Percentiles rank a stretch among this genome's conserved stretches.
Evolutionary conservation across 1,140 invertebrate genomes (phyloP).

Genomic region (Megalopta genalis): DNA sequence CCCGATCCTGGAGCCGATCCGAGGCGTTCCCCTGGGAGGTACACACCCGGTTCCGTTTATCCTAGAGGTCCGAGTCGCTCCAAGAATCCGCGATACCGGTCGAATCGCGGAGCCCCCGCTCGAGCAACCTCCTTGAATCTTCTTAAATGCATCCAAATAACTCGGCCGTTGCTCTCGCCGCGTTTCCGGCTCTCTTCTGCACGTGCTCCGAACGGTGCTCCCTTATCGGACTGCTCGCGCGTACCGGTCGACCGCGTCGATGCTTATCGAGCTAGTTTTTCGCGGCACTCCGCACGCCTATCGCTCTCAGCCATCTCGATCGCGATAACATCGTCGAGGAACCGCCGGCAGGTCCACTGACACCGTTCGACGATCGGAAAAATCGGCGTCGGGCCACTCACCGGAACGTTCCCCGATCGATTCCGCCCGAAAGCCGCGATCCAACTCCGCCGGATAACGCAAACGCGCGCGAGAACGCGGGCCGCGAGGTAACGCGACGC

Average conservation of each 20-base stretch:
- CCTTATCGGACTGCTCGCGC: background rate
- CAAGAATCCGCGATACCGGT: background rate
- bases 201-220: background rate
- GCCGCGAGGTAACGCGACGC: background rate
- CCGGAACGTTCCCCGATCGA: no score
- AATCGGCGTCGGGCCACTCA: background rate
- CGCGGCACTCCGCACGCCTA: no score
- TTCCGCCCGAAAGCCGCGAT: no score
- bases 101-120: no score
- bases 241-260: background rate
- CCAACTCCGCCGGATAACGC: background rate
- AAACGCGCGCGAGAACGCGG: background rate
- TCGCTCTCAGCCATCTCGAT: background rate
- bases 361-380: background rate
- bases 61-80: background rate
- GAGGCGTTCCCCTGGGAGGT: background rate
- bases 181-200: background rate
- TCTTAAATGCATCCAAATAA: no score
- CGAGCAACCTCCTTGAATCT: no score
- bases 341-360: background rate
- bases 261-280: background rate
- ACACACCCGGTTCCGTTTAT: background rate
- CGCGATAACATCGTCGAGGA: background rate
- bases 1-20: constrained; percentile 5
- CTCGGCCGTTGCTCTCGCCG: background rate